A percentile compares a stretch with the other conserved stretches of the same genome.
Conservation (phyloP, 2,797 vertebrate genomes). For the Betta splendens region DNA sequence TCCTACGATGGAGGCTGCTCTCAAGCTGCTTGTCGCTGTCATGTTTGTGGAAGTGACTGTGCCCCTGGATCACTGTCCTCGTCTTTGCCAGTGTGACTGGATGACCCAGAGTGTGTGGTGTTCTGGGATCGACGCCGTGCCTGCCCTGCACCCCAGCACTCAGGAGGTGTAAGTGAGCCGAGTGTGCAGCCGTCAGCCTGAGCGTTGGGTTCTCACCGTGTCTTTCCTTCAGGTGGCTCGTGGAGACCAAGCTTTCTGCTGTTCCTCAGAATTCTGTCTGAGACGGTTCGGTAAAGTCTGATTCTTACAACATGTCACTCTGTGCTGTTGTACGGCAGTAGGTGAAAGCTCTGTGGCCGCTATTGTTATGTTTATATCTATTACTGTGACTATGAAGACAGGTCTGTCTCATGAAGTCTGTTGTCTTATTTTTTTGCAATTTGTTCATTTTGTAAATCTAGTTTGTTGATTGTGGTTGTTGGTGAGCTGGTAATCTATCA, state of each 20-base stretch:
- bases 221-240: constrained; percentile 58
- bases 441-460: too few relatives aligned
- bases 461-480: too few relatives aligned
- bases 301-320: too few relatives aligned
- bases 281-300: too few relatives aligned
- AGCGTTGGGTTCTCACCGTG: constrained; percentile 3
- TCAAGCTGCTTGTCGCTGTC: constrained; percentile 19
- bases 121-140: constrained; percentile 77
- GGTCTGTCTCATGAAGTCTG: too few relatives aligned
- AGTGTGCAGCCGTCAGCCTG: not conserved
- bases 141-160: constrained; percentile 79
- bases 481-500: too few relatives aligned
- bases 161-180: constrained; percentile 86
- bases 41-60: not conserved
- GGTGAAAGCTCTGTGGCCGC: too few relatives aligned
- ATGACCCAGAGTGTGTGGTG: constrained; percentile 81
- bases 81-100: constrained; percentile 82
- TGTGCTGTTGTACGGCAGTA: too few relatives aligned
- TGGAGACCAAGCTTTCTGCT: constrained; percentile 52
- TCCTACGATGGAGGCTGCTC: constrained; percentile 46
- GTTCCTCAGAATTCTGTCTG: constrained; percentile 54
- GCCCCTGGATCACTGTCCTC: constrained; percentile 52
- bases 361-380: too few relatives aligned
- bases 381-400: too few relatives aligned
- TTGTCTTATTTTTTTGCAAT: too few relatives aligned